Conservation (phyloP, 2,113 vertebrate species). For the Stegastes partitus region DNA sequence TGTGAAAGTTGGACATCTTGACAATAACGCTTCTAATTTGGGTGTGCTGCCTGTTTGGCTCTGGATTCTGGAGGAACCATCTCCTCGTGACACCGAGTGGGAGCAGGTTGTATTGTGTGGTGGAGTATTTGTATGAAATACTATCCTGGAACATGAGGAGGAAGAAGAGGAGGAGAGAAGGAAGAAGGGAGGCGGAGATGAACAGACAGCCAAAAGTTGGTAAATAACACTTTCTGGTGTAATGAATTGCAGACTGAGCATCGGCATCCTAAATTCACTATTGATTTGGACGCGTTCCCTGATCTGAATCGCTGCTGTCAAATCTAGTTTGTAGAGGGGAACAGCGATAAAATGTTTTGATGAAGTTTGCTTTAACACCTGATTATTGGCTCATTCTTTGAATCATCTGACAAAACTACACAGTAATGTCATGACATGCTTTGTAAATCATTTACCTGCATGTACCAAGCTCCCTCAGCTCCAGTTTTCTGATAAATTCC, state of each 20-base stretch:
- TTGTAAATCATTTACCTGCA: constrained; percentile 26
- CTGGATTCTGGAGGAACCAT: constrained; percentile 18
- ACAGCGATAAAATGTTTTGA: constrained; percentile 57
- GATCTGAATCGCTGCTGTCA: constrained; percentile 41
- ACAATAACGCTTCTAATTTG: constrained; percentile 33
- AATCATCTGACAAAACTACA: neutral
- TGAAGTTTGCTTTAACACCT: constrained; percentile 25
- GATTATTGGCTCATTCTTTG: neutral
- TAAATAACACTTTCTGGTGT: constrained; percentile 61
- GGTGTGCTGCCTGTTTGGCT: constrained; percentile 17
- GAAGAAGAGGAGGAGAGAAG: constrained; percentile 21
- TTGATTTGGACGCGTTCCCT: constrained; percentile 57
- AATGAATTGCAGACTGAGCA: constrained; percentile 51
- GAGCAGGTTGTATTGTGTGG: constrained; percentile 57
- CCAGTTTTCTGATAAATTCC: neutral
- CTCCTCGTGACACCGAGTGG: constrained; percentile 65
- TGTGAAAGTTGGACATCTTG: constrained; percentile 30
- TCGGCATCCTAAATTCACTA: constrained; percentile 61
- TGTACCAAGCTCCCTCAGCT: neutral
- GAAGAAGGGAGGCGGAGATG: neutral
- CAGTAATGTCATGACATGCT: constrained; percentile 8
- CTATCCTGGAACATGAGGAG: constrained; percentile 49
- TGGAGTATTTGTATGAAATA: constrained; percentile 51
- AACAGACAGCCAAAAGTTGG: constrained; percentile 41
- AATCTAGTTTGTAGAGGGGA: constrained; percentile 33